Evolutionary conservation across 2,797 vertebrate species (phyloP).

Genomic region (Falco concolor): DNA sequence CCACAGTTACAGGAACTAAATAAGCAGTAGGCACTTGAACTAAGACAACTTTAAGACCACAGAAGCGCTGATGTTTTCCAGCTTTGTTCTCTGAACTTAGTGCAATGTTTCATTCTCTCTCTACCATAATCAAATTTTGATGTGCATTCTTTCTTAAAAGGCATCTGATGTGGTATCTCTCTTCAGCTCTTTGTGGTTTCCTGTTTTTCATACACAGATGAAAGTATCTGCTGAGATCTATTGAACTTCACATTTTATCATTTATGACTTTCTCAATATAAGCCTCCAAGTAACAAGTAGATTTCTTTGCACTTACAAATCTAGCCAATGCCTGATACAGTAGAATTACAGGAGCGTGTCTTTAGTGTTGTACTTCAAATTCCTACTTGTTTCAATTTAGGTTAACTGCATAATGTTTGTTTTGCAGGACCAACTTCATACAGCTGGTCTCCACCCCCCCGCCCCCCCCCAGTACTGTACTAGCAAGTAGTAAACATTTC

Average conservation of each 20-base stretch:
- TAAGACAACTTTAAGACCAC: background rate
- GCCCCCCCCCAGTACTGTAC: no score
- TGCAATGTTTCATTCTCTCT: slow-evolving; percentile 17
- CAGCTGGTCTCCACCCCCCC: background rate
- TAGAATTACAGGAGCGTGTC: background rate
- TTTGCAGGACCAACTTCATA: background rate
- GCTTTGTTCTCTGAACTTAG: slow-evolving; percentile 25
- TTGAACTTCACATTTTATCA: slow-evolving; percentile 38
- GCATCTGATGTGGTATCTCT: slow-evolving; percentile 72
- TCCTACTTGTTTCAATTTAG: background rate
- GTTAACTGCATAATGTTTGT: background rate
- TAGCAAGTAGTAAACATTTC: background rate
- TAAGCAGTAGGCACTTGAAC: background rate
- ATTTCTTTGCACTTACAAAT: background rate
- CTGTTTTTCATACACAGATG: slow-evolving; percentile 74
- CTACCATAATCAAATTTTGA: slow-evolving; percentile 64
- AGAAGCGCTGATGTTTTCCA: background rate
- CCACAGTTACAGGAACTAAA: background rate
- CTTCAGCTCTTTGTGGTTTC: slow-evolving; percentile 75
- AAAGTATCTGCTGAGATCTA: slow-evolving; percentile 60
- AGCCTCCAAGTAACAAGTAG: background rate
- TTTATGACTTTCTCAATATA: slow-evolving; percentile 28
- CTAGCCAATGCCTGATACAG: background rate
- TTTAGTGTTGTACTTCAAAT: background rate
- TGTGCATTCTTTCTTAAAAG: slow-evolving; percentile 68